Percentiles rank a stretch among this genome's conserved stretches.
Conservation (phyloP, 2,113 vertebrate genomes). For the Gymnorhina tibicen region DNA sequence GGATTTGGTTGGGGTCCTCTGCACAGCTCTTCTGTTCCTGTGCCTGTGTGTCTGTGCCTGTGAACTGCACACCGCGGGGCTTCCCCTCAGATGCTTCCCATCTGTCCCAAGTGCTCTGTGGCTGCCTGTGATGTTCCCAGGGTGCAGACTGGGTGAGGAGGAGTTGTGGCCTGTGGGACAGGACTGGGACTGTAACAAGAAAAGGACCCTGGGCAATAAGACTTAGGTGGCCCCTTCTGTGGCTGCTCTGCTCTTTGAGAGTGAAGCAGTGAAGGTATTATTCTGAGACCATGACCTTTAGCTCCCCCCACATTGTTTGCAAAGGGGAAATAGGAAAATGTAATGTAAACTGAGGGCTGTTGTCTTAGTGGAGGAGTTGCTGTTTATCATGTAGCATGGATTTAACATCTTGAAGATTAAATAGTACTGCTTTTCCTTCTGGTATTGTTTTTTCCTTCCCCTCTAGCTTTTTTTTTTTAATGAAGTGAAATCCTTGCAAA, state of each 20-base stretch:
- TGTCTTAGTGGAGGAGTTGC: neutral
- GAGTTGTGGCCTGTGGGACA: neutral
- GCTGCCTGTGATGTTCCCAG: neutral
- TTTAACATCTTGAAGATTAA: neutral
- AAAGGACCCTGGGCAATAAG: neutral
- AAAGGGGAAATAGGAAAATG: neutral
- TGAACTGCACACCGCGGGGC: accelerated
- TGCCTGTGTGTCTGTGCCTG: accelerated
- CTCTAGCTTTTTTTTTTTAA: neutral
- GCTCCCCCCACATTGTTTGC: neutral
- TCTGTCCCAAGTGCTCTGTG: neutral
- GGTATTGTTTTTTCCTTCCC: neutral
- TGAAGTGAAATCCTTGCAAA: neutral
- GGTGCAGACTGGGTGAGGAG: neutral
- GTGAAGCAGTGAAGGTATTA: neutral
- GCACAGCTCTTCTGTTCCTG: neutral
- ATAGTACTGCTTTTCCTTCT: neutral
- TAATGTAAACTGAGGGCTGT: constrained; percentile 11
- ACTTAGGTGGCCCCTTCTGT: neutral
- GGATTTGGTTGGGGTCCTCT: neutral
- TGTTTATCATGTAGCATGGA: neutral
- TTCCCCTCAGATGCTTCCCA: neutral
- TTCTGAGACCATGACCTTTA: constrained; percentile 4
- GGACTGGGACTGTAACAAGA: neutral
- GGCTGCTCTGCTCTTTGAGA: neutral